These are phyloP conservation scores for Leptinotarsa juncta DNA, from an alignment of 2,888 invertebrate species.

Conservation along the genomic window DNA sequence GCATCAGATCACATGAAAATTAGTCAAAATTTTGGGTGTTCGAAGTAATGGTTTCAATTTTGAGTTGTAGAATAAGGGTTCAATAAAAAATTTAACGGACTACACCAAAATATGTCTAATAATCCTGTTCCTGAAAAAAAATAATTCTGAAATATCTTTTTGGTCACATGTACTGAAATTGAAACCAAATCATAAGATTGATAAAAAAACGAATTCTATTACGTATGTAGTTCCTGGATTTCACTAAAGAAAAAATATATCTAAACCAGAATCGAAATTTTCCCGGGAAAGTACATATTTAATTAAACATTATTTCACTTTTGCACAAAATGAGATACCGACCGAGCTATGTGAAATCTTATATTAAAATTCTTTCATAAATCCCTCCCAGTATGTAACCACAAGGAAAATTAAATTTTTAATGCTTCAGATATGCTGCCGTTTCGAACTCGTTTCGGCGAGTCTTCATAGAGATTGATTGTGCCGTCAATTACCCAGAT, in stretches of 20 bases:
- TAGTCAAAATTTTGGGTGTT: too few species aligned
- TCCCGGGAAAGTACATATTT: slow-evolving; percentile 38
- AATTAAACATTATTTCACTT: slow-evolving; percentile 46
- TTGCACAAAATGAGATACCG: slow-evolving; percentile 31
- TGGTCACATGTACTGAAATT: too few species aligned
- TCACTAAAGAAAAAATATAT: neutral
- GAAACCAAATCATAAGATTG: too few species aligned
- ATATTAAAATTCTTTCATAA: slow-evolving; percentile 46
- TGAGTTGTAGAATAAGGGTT: too few species aligned
- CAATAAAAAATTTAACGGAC: too few species aligned
- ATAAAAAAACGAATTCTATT: too few species aligned
- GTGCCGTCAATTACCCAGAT: slow-evolving; percentile 7
- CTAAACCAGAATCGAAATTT: neutral
- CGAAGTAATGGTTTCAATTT: too few species aligned
- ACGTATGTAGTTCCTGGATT: too few species aligned
- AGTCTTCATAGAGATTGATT: slow-evolving; percentile 5
- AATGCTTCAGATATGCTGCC: slow-evolving; percentile 20
- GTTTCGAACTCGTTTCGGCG: slow-evolving; percentile 6
- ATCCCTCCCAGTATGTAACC: slow-evolving; percentile 40
- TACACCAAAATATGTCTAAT: too few species aligned
- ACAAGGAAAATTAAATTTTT: slow-evolving; percentile 42
- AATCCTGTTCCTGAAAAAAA: too few species aligned
- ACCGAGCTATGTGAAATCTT: slow-evolving; percentile 34
- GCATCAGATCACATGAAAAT: too few species aligned
- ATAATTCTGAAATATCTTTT: too few species aligned